Base-by-base conservation (phyloP, 1,140 invertebrate genomes). In the Paracyclopina nana region DNA sequence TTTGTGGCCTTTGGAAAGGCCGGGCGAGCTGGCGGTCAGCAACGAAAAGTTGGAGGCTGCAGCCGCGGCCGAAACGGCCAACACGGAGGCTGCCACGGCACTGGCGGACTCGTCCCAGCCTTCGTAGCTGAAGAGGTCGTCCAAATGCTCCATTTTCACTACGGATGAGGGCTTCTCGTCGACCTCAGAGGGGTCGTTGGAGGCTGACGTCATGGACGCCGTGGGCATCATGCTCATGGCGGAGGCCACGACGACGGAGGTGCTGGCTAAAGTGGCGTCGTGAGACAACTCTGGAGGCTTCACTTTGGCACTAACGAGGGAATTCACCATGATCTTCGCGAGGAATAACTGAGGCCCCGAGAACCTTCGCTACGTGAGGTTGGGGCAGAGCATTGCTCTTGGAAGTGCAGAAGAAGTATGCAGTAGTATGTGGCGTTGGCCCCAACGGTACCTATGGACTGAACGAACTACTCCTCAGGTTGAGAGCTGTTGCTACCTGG, bases 261-360 rank as follows among this genome's bases (percentile, higher is more conserved):
- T 20, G 20, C 34, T 20, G 9, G 34, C 34, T 20, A 38, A 16
- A 20, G 14, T 9, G 34, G 4, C 9, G 9, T n/a, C 14, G 14
- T 38, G 34, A 38, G n/a, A n/a, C 14, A n/a, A 16, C 14, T n/a
- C 20, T n/a, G 34, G 20, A 38, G 34, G 34, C 34, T 38, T 20
- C n/a, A 38, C 34, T 20, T 38, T 38, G 34, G 34, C 14, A 20
- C 34, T 16, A 20, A 38, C 14, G n/a, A 38, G 20, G 34, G 34
- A 38, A 38, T 38, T 38, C n/a, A 38, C 34, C 34, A 38, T 38
- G 14, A 38, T 38, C 34, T 38, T n/a, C 8, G 8, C n/a, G n/a
- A n/a, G n/a, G n/a, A n/a, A n/a, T n/a, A n/a, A n/a, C n/a, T n/a
- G n/a, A n/a, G n/a, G n/a, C n/a, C n/a, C n/a, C n/a, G n/a, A n/a